Base-by-base conservation (phyloP, 2,113 vertebrate species). In the Hippoglossus stenolepis region DNA sequence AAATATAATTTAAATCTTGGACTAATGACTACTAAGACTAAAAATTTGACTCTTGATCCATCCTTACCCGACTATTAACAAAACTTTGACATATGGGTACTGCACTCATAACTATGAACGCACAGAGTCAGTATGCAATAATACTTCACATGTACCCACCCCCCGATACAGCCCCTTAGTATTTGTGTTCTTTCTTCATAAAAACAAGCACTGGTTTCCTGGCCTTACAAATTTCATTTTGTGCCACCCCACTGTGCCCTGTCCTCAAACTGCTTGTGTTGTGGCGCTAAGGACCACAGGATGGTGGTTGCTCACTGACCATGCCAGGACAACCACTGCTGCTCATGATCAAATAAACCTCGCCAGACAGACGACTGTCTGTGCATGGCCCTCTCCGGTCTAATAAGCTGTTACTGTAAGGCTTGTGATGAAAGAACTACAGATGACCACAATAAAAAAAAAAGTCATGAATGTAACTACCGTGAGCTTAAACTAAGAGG, bases 201-300 rank as follows among this genome's bases (percentile, higher is more conserved):
- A 72, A 74, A 64, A 85, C 35, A 40, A 71, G 60, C 18, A 2
- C 65, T 64, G 78, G 70, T 85, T 65, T 68, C 65, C 45, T 56
- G 72, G 70, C 65, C 51, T 56, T 72, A 70, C 63, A 73, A 67
- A 77, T 86, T 86, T 89, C 59, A 90, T 90, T 91, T 76, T 20
- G 76, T 26, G 78, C 53, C 56, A 28, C 85, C 90, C 89, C 35
- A 66, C 84, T 75, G 90, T 68, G 80, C 38, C 71, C 54, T 58
- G 26, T 84, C 82, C 73, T 76, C 71, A 71, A 88, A 93, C 92
- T 92, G 89, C 86, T 91, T 91, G 89, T 91, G 85, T 79, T 82
- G 70, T 80, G 81, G 58, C 31, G 73, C 69, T 69, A 72, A 74
- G 68, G 85, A 80, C 85, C 80, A 51, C 63, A 87, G 79, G 85